Percentiles rank a stretch among this genome's conserved stretches.
Evolutionary conservation across 2,797 vertebrate genomes (phyloP).

Genomic region (Linurgus olivaceus): DNA sequence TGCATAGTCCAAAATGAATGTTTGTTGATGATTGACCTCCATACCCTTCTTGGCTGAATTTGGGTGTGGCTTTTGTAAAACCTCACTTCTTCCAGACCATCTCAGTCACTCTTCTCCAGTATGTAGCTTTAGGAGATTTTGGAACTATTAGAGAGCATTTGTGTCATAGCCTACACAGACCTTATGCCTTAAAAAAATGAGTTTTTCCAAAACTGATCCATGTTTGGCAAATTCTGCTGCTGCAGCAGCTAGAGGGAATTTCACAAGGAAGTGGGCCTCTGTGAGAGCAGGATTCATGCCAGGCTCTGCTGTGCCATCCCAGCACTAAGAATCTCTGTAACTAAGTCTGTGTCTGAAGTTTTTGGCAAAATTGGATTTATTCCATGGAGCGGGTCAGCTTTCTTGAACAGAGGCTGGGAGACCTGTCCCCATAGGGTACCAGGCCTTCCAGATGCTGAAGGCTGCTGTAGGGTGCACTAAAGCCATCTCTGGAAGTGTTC

Average conservation of each 20-base stretch:
- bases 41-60: background rate
- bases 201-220: background rate
- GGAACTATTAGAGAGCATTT: background rate
- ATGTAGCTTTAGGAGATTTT: background rate
- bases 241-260: background rate
- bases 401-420: background rate
- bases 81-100: background rate
- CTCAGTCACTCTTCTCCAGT: background rate
- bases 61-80: background rate
- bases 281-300: background rate
- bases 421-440: fast-evolving
- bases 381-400: background rate
- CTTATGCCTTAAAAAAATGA: background rate
- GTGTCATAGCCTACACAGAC: background rate
- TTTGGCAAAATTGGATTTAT: background rate
- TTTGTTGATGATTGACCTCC: fast-evolving
- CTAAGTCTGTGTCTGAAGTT: background rate
- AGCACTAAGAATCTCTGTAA: background rate
- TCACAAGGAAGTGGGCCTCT: fast-evolving
- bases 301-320: background rate
- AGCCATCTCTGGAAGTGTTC: background rate
- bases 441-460: background rate
- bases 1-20: fast-evolving
- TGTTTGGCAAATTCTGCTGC: background rate
- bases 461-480: background rate